These are phyloP conservation scores for Cordilura impudica DNA, from an alignment of 2,888 invertebrate genomes.

Conservation along the genomic window DNA sequence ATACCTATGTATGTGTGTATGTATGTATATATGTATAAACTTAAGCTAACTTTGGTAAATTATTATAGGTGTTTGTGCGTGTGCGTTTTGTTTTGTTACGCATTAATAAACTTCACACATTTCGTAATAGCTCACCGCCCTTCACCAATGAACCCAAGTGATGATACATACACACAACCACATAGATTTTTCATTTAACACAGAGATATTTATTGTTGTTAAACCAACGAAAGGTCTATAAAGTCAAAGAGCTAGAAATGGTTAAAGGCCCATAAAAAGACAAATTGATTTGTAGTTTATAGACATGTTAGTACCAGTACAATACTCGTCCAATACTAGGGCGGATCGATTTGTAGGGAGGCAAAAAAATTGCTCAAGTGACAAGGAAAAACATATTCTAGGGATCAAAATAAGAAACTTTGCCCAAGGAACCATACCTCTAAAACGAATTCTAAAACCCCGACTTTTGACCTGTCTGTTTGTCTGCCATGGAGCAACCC, in stretches of 20 bases:
- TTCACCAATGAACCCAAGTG: no score
- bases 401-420: no score
- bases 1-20: neutral
- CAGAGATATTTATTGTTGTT: neutral
- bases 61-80: neutral
- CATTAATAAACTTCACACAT: slow-evolving; percentile 50
- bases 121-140: neutral
- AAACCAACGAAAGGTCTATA: slow-evolving; percentile 33
- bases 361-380: no score
- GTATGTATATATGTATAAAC: slow-evolving; percentile 6
- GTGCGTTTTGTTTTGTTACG: slow-evolving; percentile 21
- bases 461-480: no score
- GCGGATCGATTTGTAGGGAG: no score
- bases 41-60: no score
- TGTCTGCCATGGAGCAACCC: no score
- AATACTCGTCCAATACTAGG: no score
- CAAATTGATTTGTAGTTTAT: slow-evolving; percentile 48
- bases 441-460: no score
- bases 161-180: neutral
- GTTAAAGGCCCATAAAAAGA: slow-evolving; percentile 31
- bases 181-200: neutral
- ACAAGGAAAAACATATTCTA: no score
- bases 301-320: neutral
- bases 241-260: slow-evolving; percentile 44
- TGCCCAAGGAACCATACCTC: no score